Evolutionary conservation across 2,113 vertebrate genomes (phyloP), one percentile per base, ranked within the genome.

Genomic region (Tupaia tana): DNA sequence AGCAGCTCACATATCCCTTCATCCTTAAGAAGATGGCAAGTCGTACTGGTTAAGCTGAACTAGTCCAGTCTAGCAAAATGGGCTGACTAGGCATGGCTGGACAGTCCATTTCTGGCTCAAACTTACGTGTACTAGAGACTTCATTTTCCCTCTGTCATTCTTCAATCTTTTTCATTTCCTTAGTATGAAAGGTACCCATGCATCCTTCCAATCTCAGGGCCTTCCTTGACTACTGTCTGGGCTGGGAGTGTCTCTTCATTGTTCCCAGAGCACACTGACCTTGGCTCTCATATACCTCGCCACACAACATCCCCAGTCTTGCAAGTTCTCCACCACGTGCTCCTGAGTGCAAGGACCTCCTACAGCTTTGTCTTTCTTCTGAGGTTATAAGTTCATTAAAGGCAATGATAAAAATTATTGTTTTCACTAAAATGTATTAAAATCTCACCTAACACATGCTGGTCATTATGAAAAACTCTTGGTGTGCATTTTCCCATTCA

Each of bases 281-380:
- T 15, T 81, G 59, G 71, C 16, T 54, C 25, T 9, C 8, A 0
- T 0, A 1, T 58, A 16, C 18, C 16, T 31, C 61, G 8, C 13
- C 25, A 16, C 7, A 34, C 12, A 0, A 2, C 7, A 9, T 3
- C 7, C 25, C 20, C 4, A 7, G 14, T 3, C 27, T 29, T 29
- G n/a, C 14, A 18, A 6, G 18, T 8, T 24, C 18, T 56, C 58
- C 20, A 22, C 6, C 43, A 43, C 3, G 43, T 4, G 2, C 9
- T 69, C 5, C 29, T 34, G 13, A 64, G 20, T 7, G 2, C 0
- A 14, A 70, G 52, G 14, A 75, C 14, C 25, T 22, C n/a, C 56
- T 7, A 9, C 9, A n/a, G 10, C 8, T 20, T 14, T 8, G 12
- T 9, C 20, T 83, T 79, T 54, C 71, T 59, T 75, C 63, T 13